Percentiles rank a stretch among this genome's conserved stretches.
These are phyloP conservation scores for Diacarnus erythraeanus DNA, from an alignment of 37 sponge, comb jelly and placozoan species.

Conservation along the genomic window DNA sequence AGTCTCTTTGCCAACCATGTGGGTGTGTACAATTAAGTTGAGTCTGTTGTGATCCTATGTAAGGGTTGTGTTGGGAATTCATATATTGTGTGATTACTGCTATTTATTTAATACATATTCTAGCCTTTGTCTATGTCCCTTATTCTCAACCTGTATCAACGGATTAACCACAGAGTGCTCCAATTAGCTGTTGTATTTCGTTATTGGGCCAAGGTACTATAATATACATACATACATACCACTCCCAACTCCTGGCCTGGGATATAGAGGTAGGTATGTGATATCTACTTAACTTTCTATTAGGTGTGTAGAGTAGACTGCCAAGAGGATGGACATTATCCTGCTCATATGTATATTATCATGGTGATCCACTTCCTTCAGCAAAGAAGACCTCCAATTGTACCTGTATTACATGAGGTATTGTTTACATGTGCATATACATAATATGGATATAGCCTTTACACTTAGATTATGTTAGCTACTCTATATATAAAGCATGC, in stretches of 20 bases:
- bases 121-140: conserved; percentile 35
- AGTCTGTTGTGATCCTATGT: no score
- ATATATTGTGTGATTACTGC: no score
- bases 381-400: conserved; percentile 38
- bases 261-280: not conserved
- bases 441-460: not conserved
- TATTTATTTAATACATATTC: no score
- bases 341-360: conserved; percentile 47
- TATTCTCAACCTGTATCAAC: conserved; percentile 34
- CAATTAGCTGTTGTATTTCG: conserved; percentile 31
- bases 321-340: conserved; percentile 60
- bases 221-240: not conserved
- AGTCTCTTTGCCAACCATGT: no score
- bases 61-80: no score
- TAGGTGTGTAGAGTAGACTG: conserved; percentile 58
- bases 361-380: conserved; percentile 67
- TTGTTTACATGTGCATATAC: not conserved
- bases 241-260: no score
- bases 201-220: conserved; percentile 62
- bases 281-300: not conserved
- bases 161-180: conserved; percentile 36
- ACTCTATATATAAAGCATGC: no score
- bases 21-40: no score
- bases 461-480: not conserved
- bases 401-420: conserved; percentile 66